Evolutionary conservation across 2,888 invertebrate genomes (phyloP).

Genomic region (Netelia melanura): DNA sequence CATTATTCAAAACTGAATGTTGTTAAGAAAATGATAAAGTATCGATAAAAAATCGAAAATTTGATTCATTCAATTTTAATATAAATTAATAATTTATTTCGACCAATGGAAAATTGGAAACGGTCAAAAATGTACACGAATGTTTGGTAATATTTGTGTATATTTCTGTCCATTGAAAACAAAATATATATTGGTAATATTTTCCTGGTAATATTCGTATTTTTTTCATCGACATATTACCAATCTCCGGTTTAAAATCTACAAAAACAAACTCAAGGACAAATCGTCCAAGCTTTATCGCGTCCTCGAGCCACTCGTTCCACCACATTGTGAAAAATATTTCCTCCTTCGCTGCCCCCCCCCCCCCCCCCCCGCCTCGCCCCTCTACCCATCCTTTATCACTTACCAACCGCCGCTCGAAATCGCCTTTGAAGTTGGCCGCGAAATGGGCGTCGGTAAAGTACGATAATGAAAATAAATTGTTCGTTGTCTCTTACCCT

Average conservation of each 20-base stretch:
- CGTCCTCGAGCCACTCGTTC: slow-evolving; percentile 29
- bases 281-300: slow-evolving; percentile 24
- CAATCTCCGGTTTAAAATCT: slow-evolving; percentile 6
- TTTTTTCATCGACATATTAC: too few relatives aligned
- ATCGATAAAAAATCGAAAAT: too few relatives aligned
- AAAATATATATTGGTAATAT: too few relatives aligned
- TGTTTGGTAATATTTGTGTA: too few relatives aligned
- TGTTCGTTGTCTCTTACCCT: slow-evolving; percentile 64
- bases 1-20: too few relatives aligned
- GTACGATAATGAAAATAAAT: slow-evolving; percentile 77
- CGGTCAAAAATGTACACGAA: too few relatives aligned
- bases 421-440: slow-evolving; percentile 70
- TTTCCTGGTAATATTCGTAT: too few relatives aligned
- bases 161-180: too few relatives aligned
- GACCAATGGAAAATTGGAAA: too few relatives aligned
- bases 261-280: slow-evolving; percentile 21
- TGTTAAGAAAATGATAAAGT: too few relatives aligned
- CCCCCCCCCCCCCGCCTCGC: slow-evolving; percentile 10
- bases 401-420: slow-evolving; percentile 42
- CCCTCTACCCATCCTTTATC: slow-evolving; percentile 31
- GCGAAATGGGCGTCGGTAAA: slow-evolving; percentile 63
- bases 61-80: too few relatives aligned
- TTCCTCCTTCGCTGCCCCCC: slow-evolving; percentile 27
- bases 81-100: too few relatives aligned
- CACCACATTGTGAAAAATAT: slow-evolving; percentile 33